Evolutionary conservation across 2,113 vertebrate genomes (phyloP).

Genomic region (Gopherus evgoodei): DNA sequence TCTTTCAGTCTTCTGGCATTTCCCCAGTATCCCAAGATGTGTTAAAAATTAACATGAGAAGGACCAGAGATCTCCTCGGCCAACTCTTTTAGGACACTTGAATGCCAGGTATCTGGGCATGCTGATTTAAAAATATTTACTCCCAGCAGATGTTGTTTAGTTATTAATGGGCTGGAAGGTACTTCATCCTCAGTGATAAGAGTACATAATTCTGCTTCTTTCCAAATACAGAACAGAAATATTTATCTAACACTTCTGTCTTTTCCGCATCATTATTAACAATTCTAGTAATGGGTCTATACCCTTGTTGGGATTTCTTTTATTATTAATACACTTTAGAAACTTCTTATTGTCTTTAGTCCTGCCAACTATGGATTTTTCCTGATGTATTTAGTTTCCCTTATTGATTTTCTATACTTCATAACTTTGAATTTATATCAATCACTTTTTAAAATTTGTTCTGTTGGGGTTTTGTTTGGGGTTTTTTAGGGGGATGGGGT

Average conservation of each 20-base stretch:
- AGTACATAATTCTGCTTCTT: background rate
- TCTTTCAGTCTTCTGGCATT: background rate
- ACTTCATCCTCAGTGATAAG: background rate
- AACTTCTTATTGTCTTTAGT: background rate
- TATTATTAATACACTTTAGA: background rate
- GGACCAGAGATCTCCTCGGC: background rate
- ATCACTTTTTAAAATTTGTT: background rate
- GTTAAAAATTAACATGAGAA: conserved; percentile 21
- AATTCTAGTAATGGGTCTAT: background rate
- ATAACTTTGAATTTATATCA: background rate
- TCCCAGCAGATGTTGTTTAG: background rate
- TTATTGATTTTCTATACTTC: background rate
- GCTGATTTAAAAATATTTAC: background rate
- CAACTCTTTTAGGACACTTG: background rate
- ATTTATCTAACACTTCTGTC: background rate
- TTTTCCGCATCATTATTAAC: background rate
- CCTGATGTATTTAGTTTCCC: background rate
- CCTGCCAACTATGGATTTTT: background rate
- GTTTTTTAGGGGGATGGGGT: background rate
- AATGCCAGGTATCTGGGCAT: background rate
- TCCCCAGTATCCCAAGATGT: background rate
- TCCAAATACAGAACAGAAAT: background rate
- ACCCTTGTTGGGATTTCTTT: background rate
- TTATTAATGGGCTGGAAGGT: background rate
- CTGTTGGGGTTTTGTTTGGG: accelerated